phyloP scores from a whole-genome alignment of 2,113 vertebrate species.

The Mus pahari region DNA sequence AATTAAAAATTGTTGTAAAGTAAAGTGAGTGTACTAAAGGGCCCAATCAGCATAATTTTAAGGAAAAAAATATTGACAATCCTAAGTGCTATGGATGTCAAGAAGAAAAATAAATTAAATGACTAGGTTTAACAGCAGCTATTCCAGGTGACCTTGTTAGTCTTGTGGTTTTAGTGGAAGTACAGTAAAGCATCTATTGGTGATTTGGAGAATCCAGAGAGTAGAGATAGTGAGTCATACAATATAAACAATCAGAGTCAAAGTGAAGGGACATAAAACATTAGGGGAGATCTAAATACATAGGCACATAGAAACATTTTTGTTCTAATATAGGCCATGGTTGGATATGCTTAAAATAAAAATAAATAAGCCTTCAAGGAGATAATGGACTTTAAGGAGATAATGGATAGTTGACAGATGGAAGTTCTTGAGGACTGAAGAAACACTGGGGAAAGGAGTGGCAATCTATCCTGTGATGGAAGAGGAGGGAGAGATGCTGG shows the following conservation, averaged over 20 bases:
- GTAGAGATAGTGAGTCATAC: background rate
- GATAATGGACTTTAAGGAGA: background rate
- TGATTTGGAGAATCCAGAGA: background rate
- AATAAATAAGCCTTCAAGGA: background rate
- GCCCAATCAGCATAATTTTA: background rate
- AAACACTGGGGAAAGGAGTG: background rate
- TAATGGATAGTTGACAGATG: background rate
- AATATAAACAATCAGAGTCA: background rate
- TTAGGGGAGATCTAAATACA: background rate
- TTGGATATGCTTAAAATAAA: constrained; percentile 11
- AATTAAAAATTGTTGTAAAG: background rate
- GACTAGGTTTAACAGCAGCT: background rate
- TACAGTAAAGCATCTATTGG: background rate
- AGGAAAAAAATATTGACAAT: background rate
- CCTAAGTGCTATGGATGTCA: background rate
- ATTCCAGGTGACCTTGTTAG: background rate
- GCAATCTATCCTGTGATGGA: background rate
- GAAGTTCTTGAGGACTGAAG: background rate
- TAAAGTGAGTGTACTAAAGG: background rate
- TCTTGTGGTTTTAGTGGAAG: background rate
- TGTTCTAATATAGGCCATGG: background rate
- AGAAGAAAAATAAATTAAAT: background rate
- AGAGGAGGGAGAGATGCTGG: background rate
- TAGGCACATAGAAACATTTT: background rate
- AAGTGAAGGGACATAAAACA: background rate